phyloP scores from a whole-genome alignment of 2,888 invertebrate species.

The Thereva unica region DNA sequence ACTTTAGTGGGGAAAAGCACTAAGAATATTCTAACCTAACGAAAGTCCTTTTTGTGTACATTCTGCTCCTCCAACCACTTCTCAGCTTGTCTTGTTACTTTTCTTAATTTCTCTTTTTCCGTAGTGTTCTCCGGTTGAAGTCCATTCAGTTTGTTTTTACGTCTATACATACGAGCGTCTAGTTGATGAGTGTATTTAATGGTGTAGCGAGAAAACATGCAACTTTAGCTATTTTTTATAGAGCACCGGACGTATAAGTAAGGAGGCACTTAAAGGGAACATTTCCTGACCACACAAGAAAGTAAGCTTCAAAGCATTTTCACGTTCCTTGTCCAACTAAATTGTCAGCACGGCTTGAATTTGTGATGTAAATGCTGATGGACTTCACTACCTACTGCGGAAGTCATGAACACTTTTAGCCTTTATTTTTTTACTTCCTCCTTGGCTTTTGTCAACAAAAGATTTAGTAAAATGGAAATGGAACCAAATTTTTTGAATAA shows the following conservation, averaged over 20 bases:
- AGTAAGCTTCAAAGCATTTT: conserved; percentile 7
- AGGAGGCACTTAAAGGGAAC: conserved; percentile 41
- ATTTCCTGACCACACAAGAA: conserved; percentile 41
- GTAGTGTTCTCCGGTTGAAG: conserved; percentile 1
- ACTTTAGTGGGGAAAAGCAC: conserved; percentile 18
- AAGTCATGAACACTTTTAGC: too few relatives aligned
- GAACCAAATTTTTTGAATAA: too few relatives aligned
- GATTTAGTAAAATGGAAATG: too few relatives aligned
- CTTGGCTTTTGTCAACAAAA: too few relatives aligned
- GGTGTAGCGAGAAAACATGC: conserved; percentile 38
- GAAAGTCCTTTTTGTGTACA: conserved; percentile 11
- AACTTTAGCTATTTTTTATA: conserved; percentile 40
- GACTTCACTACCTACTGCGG: not conserved
- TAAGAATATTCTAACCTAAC: conserved; percentile 1
- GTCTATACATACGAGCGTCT: conserved; percentile 29
- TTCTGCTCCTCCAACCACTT: not conserved
- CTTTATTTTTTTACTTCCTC: too few relatives aligned
- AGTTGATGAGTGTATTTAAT: conserved; percentile 39
- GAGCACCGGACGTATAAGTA: conserved; percentile 36
- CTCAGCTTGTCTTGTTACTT: not conserved
- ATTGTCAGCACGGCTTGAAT: conserved; percentile 29
- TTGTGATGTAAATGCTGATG: conserved; percentile 25
- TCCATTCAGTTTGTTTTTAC: conserved; percentile 19
- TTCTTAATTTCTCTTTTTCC: conserved; percentile 22
- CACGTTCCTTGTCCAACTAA: not conserved